Percentiles rank a stretch among this genome's conserved stretches.
phyloP scores from a whole-genome alignment of 35 echinoderm and acorn worm species.

The Apostichopus japonicus region DNA sequence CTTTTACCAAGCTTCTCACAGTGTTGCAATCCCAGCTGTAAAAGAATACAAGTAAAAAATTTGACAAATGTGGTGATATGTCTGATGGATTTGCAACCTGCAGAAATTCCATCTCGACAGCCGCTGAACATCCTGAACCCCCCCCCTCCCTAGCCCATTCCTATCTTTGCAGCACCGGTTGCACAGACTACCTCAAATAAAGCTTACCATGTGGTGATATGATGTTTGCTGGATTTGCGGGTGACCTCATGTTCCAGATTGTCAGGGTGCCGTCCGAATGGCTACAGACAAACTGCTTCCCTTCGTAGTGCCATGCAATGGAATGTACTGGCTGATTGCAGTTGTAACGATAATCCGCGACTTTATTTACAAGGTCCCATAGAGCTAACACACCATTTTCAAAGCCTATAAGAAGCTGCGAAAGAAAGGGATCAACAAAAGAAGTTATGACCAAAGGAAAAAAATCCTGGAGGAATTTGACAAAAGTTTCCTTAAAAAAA shows the following conservation, averaged over 20 bases:
- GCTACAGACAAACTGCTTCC: slow-evolving; percentile 95
- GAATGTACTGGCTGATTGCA: slow-evolving; percentile 86
- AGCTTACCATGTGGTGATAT: slow-evolving; percentile 96
- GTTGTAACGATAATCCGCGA: slow-evolving; percentile 91
- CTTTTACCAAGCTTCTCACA: too few relatives aligned
- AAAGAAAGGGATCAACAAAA: not conserved
- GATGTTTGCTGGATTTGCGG: slow-evolving; percentile 88
- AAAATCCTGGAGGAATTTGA: not conserved
- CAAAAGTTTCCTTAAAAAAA: too few relatives aligned
- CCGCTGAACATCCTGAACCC: too few relatives aligned
- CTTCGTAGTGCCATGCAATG: slow-evolving; percentile 93
- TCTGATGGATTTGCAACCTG: too few relatives aligned
- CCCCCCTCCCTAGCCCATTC: too few relatives aligned
- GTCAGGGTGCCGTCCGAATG: slow-evolving; percentile 95
- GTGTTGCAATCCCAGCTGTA: too few relatives aligned
- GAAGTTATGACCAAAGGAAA: not conserved
- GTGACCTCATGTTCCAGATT: slow-evolving; percentile 85
- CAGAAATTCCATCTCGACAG: too few relatives aligned
- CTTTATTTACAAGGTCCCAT: slow-evolving; percentile 89
- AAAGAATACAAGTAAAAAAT: too few relatives aligned
- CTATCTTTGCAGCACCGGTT: too few relatives aligned
- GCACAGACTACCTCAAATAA: not conserved
- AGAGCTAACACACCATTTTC: slow-evolving; percentile 90
- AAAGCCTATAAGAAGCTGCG: slow-evolving; percentile 96
- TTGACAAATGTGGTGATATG: too few relatives aligned